phyloP scores from a whole-genome alignment of 35 echinoderm and acorn worm genomes.

The Heliocidaris erythrogramma region DNA sequence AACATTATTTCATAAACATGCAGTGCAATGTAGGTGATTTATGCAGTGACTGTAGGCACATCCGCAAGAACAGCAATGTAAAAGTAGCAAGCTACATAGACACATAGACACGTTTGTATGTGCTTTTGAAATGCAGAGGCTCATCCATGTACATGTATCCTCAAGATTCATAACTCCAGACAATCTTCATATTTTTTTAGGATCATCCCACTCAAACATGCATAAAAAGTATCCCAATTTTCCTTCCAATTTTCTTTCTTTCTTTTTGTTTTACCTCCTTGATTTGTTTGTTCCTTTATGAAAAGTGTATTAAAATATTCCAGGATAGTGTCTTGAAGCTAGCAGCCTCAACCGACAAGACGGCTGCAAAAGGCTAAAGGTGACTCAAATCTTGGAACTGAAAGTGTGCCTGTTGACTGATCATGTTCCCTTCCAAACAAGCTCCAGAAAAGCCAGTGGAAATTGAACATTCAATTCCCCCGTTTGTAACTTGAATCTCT shows the following conservation, averaged over 20 bases:
- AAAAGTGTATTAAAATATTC: neutral
- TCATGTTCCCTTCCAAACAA: conserved; percentile 39
- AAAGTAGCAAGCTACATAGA: too few relatives aligned
- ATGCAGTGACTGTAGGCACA: too few relatives aligned
- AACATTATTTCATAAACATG: too few relatives aligned
- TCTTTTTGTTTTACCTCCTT: neutral
- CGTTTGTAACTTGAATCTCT: conserved; percentile 4
- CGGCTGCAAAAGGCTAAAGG: neutral
- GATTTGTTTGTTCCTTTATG: too few relatives aligned
- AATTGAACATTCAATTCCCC: conserved; percentile 39
- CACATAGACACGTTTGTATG: too few relatives aligned
- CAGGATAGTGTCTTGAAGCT: neutral
- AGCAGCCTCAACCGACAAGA: neutral
- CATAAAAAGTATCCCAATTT: neutral
- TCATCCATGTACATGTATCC: too few relatives aligned
- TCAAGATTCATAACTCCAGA: too few relatives aligned
- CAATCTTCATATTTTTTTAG: too few relatives aligned
- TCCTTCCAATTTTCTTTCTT: neutral
- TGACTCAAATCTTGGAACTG: neutral
- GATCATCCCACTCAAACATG: neutral
- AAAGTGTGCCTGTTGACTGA: conserved; percentile 20
- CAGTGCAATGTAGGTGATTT: too few relatives aligned
- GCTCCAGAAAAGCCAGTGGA: neutral
- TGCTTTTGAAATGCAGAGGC: too few relatives aligned
- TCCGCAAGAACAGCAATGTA: too few relatives aligned